These are phyloP conservation scores for Nebria salina DNA, from an alignment of 2,888 invertebrate species.

Conservation along the genomic window DNA sequence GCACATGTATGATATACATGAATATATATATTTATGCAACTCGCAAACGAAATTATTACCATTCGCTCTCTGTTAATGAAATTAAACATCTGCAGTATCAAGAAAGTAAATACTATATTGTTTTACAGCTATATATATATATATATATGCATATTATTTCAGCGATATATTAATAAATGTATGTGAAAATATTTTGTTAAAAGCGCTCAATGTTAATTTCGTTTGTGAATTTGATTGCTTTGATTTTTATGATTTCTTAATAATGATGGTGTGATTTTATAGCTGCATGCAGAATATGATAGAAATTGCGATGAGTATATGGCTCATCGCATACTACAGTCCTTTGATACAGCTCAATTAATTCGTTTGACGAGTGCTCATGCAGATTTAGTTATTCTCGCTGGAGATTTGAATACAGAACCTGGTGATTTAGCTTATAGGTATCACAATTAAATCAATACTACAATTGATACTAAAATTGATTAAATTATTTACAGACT, in stretches of 20 bases:
- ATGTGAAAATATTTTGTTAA: too few relatives aligned
- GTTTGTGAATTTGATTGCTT: not conserved
- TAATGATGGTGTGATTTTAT: conserved; percentile 13
- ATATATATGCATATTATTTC: too few relatives aligned
- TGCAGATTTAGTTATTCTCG: conserved; percentile 85
- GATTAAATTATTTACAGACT: conserved; percentile 60
- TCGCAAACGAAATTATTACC: too few relatives aligned
- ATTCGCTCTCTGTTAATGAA: too few relatives aligned
- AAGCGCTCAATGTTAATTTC: too few relatives aligned
- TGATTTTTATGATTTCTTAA: not conserved
- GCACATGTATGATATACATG: conserved; percentile 87
- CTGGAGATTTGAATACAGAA: conserved; percentile 94
- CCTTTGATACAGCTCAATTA: conserved; percentile 94
- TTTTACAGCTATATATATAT: too few relatives aligned
- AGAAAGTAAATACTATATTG: too few relatives aligned
- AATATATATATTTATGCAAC: too few relatives aligned
- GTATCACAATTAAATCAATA: conserved; percentile 54
- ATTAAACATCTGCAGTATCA: too few relatives aligned
- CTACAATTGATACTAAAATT: not conserved
- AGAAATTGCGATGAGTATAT: conserved; percentile 85
- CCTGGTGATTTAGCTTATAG: conserved; percentile 85
- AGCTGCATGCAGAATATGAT: conserved; percentile 96
- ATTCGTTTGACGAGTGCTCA: conserved; percentile 82
- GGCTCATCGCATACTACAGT: conserved; percentile 92
- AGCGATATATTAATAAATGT: too few relatives aligned